Percentiles rank a stretch among this genome's conserved stretches.
These are phyloP conservation scores for Bos javanicus DNA, from an alignment of 2,113 vertebrate genomes.

Conservation along the genomic window DNA sequence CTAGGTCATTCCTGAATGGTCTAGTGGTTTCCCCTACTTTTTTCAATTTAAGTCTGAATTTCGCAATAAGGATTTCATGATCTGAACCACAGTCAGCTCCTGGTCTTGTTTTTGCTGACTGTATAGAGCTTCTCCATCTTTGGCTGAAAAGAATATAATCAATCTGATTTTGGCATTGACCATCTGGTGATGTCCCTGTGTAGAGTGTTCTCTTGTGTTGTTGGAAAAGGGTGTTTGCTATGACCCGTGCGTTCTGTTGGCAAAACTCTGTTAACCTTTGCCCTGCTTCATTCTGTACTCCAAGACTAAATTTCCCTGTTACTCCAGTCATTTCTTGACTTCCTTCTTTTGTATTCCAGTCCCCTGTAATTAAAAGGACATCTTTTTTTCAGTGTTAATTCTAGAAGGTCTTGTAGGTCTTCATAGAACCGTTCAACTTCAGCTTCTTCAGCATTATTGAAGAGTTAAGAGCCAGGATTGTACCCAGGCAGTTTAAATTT, in stretches of 20 bases:
- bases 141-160: neutral
- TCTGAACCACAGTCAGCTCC: neutral
- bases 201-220: neutral
- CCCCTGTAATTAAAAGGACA: neutral
- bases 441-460: neutral
- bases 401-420: neutral
- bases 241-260: neutral
- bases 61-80: neutral
- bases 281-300: neutral
- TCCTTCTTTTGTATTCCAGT: neutral
- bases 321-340: neutral
- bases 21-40: neutral
- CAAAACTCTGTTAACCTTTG: neutral
- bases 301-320: neutral
- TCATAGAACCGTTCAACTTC: neutral
- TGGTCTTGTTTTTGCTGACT: neutral
- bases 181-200: neutral
- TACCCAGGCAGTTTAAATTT: neutral
- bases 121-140: neutral
- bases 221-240: neutral
- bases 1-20: neutral
- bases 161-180: neutral
- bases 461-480: neutral
- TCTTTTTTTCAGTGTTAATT: neutral
- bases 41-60: neutral